These are phyloP conservation scores for Agriopis marginaria DNA, from an alignment of 2,888 invertebrate species.

Conservation along the genomic window DNA sequence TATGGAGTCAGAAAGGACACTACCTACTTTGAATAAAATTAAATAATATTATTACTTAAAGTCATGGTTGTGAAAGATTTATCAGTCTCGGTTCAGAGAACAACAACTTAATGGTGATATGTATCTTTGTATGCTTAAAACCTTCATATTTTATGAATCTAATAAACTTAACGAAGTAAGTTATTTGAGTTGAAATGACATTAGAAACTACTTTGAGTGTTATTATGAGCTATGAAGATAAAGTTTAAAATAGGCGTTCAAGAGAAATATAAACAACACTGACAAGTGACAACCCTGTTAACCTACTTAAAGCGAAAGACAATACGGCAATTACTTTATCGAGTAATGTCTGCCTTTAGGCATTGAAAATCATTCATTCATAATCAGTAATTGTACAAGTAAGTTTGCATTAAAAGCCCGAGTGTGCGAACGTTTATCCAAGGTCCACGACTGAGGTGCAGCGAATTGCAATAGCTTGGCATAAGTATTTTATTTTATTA, in stretches of 20 bases:
- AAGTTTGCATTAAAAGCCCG: constrained; percentile 52
- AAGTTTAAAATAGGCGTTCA: neutral
- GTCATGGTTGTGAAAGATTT: constrained; percentile 29
- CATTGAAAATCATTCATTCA: constrained; percentile 49
- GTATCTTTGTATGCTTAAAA: constrained; percentile 8
- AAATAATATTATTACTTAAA: constrained; percentile 28
- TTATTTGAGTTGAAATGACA: constrained; percentile 2
- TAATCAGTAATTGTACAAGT: constrained; percentile 41
- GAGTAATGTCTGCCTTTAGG: constrained; percentile 37
- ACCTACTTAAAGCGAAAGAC: constrained; percentile 36
- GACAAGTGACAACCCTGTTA: constrained; percentile 24
- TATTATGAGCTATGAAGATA: constrained; percentile 1
- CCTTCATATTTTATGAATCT: constrained; percentile 17
- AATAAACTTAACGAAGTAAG: constrained; percentile 8
- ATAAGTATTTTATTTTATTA: constrained; percentile 39
- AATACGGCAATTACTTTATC: constrained; percentile 41
- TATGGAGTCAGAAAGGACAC: constrained; percentile 46
- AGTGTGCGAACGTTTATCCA: constrained; percentile 58
- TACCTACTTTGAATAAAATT: constrained; percentile 21
- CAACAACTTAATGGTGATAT: constrained; percentile 12
- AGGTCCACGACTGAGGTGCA: constrained; percentile 51
- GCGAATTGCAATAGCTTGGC: constrained; percentile 36
- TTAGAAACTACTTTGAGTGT: neutral
- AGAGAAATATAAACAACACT: neutral
- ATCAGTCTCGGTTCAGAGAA: constrained; percentile 18